Evolutionary conservation across 2,888 invertebrate species (phyloP), one percentile per base, ranked within the genome.

Genomic region (Trachelus iudaicus): DNA sequence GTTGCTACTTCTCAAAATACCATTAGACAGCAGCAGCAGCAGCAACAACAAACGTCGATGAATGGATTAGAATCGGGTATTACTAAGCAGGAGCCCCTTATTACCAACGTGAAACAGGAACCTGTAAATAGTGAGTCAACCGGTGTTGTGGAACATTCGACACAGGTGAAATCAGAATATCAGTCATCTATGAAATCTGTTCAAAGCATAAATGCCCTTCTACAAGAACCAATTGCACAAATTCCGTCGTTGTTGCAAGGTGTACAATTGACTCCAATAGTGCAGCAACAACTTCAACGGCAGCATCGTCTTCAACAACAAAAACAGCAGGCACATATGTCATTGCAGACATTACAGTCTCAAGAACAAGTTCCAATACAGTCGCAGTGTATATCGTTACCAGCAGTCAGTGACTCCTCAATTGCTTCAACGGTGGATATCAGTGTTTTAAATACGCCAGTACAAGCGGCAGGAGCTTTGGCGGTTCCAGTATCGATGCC

Each of bases 151-250:
- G 69, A 69, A 33, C 15, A 40, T 69, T 78, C 13, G 73, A 79
- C 1, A 35, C 75, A 82, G 69, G 73, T 73, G 2, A 87, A 84
- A 77, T 77, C 69, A 30, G 89, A 89, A 15, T 87, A 86, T 73
- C 84, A 88, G 56, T 89, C 90, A 33, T 89, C 90, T 6, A 85
- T 90, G 71, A 90, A 91, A 34, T 88, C 89, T 9, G 90, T 89
- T 1, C 89, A 90, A 75, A 86, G 89, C 69, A 90, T 90, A 77
- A 89, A 89, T 68, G 92, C 92, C 69, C 80, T 91, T 6, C 82
- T 90, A 11, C 90, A 91, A 68, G 89, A 90, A 75, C 88, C 90
- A 0, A 77, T 90, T 4, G 85, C 90, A 1, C 87, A 89, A 3
- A 86, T 91, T 87, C 88, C 89, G 0, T 90, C 90, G 40, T 81